Evolutionary conservation across 2,888 invertebrate genomes (phyloP).

Genomic region (Fabriciana adippe): DNA sequence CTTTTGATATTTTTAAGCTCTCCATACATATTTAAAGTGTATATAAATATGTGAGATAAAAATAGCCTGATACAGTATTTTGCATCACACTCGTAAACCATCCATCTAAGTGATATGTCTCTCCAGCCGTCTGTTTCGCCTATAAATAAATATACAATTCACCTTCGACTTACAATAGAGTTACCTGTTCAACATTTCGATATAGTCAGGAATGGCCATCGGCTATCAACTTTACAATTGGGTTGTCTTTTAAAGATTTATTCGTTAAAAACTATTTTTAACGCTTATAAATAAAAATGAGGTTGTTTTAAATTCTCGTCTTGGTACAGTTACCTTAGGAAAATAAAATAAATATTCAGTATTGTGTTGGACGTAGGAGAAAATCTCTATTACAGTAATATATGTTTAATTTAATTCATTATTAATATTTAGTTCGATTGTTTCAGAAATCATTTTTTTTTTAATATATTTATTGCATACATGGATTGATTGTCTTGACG

Average conservation of each 20-base stretch:
- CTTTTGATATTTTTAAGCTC: not conserved
- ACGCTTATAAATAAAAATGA: constrained; percentile 19
- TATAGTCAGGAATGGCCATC: constrained; percentile 1
- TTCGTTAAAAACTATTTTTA: constrained; percentile 18
- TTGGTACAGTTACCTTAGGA: not conserved
- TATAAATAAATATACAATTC: constrained; percentile 25
- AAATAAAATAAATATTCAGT: constrained; percentile 6
- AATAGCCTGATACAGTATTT: constrained; percentile 16
- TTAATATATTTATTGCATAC: too few species aligned
- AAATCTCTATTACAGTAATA: not conserved
- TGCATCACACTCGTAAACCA: constrained; percentile 18
- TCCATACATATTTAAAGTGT: not conserved
- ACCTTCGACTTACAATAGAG: constrained; percentile 13
- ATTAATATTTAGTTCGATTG: too few species aligned
- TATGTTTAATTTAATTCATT: not conserved
- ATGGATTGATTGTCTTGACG: too few species aligned
- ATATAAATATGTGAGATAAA: constrained; percentile 10
- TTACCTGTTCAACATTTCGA: constrained; percentile 12
- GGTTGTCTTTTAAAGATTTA: constrained; percentile 16
- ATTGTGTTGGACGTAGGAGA: not conserved
- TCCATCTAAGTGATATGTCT: constrained; percentile 26
- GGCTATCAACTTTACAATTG: constrained; percentile 11
- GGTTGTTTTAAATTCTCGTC: constrained; percentile 15
- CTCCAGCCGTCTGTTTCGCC: constrained; percentile 16
- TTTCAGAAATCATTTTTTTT: too few species aligned